Evolutionary conservation across 2,797 vertebrate genomes (phyloP), one percentile per base, ranked within the genome.

Genomic region (Hozukius guyotensis): DNA sequence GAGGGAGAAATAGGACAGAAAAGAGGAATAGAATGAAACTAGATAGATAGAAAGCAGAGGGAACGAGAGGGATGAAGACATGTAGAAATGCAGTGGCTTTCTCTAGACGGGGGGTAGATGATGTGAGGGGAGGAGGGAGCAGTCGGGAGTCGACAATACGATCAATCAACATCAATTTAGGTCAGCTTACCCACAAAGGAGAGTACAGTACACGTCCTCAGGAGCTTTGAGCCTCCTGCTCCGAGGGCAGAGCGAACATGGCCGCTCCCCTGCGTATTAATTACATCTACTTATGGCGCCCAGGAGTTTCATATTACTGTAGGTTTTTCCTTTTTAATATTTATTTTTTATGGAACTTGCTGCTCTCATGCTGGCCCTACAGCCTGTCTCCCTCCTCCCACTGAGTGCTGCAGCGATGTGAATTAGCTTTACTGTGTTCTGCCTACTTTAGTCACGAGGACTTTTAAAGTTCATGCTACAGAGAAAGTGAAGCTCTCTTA

Each of bases 161-260:
- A 92, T 92, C 84, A 89, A 80, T 86, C 86, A 75, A 59, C 87
- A 85, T 88, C 86, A 80, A 82, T 85, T 87, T 69, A 66, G 75
- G 86, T 87, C 84, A 31, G 59, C 67, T 60, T 67, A 38, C 69
- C 72, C 77, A 81, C 73, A 77, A 74, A 70, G 83, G 56, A 0
- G 64, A 77, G 80, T 68, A 62, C 67, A 75, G 75, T 46, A 8
- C 10, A 22, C 11, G 7, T 81, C 76, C 73, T 62, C 18, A 0
- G 72, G 69, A 61, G 81, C 87, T 62, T 13, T 42, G 75, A 65
- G 78, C 55, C 73, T 67, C 42, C 36, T 31, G 77, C 80, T 78
- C 62, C 1, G 60, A 82, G 72, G 82, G 70, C 72, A 74, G 59
- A 63, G 71, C 31, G 6, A 77, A 49, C 27, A 7, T 2, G 52